phyloP scores from a whole-genome alignment of 53 echinoderm and acorn worm species.

The Zoroaster sp. region DNA sequence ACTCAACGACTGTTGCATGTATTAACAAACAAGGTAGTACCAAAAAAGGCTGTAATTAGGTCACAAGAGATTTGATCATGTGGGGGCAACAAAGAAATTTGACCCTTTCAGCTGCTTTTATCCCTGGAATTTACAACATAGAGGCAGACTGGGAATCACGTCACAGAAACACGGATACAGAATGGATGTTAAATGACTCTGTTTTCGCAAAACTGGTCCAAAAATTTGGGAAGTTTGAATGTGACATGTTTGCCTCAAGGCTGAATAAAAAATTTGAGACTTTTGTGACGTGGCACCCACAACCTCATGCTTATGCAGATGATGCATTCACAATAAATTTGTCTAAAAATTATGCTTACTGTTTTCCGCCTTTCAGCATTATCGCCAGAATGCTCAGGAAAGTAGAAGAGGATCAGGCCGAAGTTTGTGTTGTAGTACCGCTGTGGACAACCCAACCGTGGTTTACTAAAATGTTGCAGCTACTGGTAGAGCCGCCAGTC shows the following conservation, averaged over 20 bases:
- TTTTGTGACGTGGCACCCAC: constrained; percentile 54
- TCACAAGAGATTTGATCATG: constrained; percentile 10
- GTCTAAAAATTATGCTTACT: neutral
- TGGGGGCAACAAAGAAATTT: constrained; percentile 28
- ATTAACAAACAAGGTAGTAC: constrained; percentile 55
- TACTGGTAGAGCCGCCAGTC: constrained; percentile 33
- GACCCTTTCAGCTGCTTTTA: constrained; percentile 38
- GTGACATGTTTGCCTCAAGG: constrained; percentile 39
- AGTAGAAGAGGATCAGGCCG: neutral
- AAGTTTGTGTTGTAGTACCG: constrained; percentile 28
- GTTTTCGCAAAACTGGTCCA: neutral
- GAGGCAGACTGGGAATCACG: constrained; percentile 30
- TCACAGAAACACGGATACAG: constrained; percentile 10
- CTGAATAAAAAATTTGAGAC: constrained; percentile 37
- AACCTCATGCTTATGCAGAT: constrained; percentile 5
- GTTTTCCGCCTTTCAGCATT: constrained; percentile 47
- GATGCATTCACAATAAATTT: constrained; percentile 30
- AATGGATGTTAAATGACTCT: constrained; percentile 42
- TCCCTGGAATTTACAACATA: constrained; percentile 27
- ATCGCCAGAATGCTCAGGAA: constrained; percentile 23
- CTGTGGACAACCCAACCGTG: constrained; percentile 59
- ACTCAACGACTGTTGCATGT: constrained; percentile 52
- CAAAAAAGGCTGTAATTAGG: constrained; percentile 1
- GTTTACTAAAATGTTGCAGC: constrained; percentile 39
- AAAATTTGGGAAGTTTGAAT: neutral